phyloP scores from a whole-genome alignment of 2,888 invertebrate species.

The Synanthedon formicaeformis region DNA sequence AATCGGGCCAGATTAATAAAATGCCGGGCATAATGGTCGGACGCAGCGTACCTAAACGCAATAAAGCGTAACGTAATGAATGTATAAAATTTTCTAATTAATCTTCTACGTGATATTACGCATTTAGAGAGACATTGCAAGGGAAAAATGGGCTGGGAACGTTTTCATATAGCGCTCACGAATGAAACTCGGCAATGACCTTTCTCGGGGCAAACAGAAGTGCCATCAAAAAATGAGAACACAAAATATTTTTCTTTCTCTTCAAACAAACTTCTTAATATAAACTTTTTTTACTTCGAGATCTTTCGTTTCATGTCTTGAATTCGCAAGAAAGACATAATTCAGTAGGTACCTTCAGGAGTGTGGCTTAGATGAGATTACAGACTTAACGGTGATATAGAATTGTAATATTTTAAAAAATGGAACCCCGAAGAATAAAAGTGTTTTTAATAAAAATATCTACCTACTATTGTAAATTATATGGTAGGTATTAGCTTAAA shows the following conservation, averaged over 20 bases:
- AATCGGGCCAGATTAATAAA: constrained; percentile 41
- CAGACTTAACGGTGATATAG: no score
- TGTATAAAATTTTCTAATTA: constrained; percentile 28
- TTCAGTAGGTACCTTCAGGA: no score
- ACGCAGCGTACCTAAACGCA: constrained; percentile 19
- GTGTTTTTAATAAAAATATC: no score
- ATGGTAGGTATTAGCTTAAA: no score
- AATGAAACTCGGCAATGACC: no score
- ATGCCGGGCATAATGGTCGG: constrained; percentile 22
- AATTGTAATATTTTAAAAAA: no score
- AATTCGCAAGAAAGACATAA: no score
- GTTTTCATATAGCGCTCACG: not conserved
- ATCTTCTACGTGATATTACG: constrained; percentile 11
- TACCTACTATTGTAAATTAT: no score
- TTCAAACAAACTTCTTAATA: constrained; percentile 3
- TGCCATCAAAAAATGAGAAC: no score
- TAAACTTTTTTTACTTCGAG: constrained; percentile 18
- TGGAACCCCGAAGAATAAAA: no score
- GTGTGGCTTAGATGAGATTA: no score
- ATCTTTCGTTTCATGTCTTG: constrained; percentile 10
- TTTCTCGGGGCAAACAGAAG: no score
- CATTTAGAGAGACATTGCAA: constrained; percentile 1
- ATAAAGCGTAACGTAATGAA: constrained; percentile 37
- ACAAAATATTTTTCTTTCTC: not conserved
- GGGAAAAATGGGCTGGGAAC: not conserved